Evolutionary conservation across 2,888 invertebrate species (phyloP).

Genomic region (Bhutanitis thaidina): DNA sequence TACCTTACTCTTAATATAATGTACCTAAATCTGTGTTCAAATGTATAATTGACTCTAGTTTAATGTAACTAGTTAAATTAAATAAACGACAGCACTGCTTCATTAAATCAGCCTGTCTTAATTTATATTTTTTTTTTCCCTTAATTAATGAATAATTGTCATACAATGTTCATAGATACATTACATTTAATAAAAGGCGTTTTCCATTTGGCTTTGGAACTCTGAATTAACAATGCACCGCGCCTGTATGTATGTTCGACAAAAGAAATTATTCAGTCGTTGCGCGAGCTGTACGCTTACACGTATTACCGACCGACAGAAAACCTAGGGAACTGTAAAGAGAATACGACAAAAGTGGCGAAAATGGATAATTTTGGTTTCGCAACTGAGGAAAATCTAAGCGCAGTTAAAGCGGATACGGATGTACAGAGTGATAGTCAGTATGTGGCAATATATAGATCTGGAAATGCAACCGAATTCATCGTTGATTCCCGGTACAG

Average conservation of each 20-base stretch:
- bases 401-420: constrained; percentile 27
- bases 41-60: too few species aligned
- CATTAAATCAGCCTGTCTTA: too few species aligned
- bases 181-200: constrained; percentile 12
- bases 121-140: too few species aligned
- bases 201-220: constrained; percentile 36
- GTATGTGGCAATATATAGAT: constrained; percentile 8
- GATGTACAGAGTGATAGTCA: not conserved
- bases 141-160: too few species aligned
- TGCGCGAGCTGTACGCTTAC: constrained; percentile 21
- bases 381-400: constrained; percentile 42
- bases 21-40: too few species aligned
- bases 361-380: constrained; percentile 63
- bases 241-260: constrained; percentile 29
- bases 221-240: constrained; percentile 45
- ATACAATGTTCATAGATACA: too few species aligned
- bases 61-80: too few species aligned
- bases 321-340: not conserved
- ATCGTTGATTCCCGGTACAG: not conserved
- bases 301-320: constrained; percentile 6
- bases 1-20: too few species aligned
- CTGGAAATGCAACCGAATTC: not conserved
- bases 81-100: too few species aligned
- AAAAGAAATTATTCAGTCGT: constrained; percentile 31
- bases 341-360: not conserved